These are phyloP conservation scores for Parochlus steinenii DNA, from an alignment of 2,888 invertebrate species.

Conservation along the genomic window DNA sequence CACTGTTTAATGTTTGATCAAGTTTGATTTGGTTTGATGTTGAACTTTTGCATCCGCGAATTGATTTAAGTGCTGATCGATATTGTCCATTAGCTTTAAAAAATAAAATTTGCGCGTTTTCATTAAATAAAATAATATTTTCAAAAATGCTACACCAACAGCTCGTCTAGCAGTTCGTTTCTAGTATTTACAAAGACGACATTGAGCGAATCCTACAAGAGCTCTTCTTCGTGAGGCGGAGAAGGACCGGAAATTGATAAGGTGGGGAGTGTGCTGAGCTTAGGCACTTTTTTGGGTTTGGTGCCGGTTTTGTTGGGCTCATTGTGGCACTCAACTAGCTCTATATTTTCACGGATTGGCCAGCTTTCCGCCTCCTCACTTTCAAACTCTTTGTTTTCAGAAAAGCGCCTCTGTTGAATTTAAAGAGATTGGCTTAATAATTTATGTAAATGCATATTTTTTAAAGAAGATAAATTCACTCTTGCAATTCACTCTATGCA, in stretches of 20 bases:
- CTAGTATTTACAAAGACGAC: too few relatives aligned
- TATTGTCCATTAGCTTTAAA: too few relatives aligned
- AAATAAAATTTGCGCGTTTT: too few relatives aligned
- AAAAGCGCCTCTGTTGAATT: conserved; percentile 23
- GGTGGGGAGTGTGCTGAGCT: conserved; percentile 44
- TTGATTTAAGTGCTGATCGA: too few relatives aligned
- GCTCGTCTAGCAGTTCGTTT: too few relatives aligned
- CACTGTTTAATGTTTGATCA: too few relatives aligned
- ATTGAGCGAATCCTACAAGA: too few relatives aligned
- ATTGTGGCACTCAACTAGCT: conserved; percentile 17
- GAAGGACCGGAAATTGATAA: conserved; percentile 66
- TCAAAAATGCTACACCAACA: too few relatives aligned
- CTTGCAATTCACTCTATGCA: background rate
- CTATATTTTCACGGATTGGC: conserved; percentile 16
- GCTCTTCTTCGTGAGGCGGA: conserved; percentile 51
- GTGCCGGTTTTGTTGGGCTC: conserved; percentile 17
- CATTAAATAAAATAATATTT: too few relatives aligned
- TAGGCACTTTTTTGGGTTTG: conserved; percentile 21
- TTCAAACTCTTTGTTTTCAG: conserved; percentile 26
- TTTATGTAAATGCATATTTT: conserved; percentile 7
- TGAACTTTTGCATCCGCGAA: too few relatives aligned
- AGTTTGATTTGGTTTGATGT: too few relatives aligned
- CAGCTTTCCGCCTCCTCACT: conserved; percentile 20
- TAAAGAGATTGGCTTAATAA: conserved; percentile 5
- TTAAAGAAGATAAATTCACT: conserved; percentile 1